phyloP scores from a whole-genome alignment of 2,113 vertebrate genomes.

The Suncus etruscus region DNA sequence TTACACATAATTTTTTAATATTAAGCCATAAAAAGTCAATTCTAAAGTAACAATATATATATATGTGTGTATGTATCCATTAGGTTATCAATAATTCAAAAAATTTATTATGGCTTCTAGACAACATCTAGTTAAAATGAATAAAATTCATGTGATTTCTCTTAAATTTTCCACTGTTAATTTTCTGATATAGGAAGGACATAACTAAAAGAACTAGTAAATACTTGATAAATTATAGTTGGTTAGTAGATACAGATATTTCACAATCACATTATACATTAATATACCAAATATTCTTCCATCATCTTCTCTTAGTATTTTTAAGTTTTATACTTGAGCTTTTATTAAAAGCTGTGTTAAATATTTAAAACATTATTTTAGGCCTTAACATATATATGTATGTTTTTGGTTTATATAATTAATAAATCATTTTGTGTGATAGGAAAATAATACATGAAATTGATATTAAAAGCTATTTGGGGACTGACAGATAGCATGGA shows the following conservation, averaged over 20 bases:
- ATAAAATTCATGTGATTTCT: neutral
- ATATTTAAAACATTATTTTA: neutral
- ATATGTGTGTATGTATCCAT: neutral
- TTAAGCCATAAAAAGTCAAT: neutral
- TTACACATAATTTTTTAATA: too few relatives aligned
- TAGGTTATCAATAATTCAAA: neutral
- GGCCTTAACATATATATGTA: neutral
- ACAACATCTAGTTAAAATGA: conserved; percentile 7
- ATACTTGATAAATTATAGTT: neutral
- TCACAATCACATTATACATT: neutral
- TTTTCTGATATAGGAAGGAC: neutral
- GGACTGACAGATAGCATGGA: too few relatives aligned
- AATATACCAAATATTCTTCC: neutral
- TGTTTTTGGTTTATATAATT: neutral
- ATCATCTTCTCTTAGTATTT: neutral
- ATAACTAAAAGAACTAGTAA: neutral
- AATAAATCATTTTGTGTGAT: neutral
- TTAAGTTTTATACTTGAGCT: neutral
- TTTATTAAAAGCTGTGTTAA: conserved; percentile 13
- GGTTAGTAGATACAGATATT: neutral
- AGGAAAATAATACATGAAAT: neutral
- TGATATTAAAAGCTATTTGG: too few relatives aligned
- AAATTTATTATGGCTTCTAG: neutral
- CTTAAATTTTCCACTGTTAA: neutral
- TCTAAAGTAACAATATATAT: conserved; percentile 14